Conservation (phyloP, 1,140 invertebrate genomes). For the Aporrectodea caliginosa region DNA sequence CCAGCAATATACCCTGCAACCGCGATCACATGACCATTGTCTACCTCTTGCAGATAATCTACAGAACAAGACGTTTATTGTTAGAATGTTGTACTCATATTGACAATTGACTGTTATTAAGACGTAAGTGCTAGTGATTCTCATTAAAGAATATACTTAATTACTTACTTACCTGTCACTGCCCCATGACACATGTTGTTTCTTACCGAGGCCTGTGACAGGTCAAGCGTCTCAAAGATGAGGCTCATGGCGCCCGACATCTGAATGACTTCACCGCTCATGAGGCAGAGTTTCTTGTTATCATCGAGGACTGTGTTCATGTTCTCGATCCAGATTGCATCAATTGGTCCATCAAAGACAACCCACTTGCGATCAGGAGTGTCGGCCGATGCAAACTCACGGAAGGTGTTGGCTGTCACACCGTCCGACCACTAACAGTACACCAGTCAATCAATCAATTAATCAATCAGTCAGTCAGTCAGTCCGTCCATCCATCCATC, state of each 20-base stretch:
- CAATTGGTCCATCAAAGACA: constrained; percentile 57
- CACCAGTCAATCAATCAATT: neutral
- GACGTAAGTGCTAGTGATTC: too few species aligned
- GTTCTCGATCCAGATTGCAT: constrained; percentile 57
- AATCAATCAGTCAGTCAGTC: too few species aligned
- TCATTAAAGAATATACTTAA: too few species aligned
- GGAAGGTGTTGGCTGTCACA: constrained; percentile 59
- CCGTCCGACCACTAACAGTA: constrained; percentile 58
- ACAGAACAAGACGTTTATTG: too few species aligned
- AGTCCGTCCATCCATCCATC: too few species aligned
- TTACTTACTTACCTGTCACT: too few species aligned
- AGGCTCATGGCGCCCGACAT: constrained; percentile 54
- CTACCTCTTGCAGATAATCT: too few species aligned
- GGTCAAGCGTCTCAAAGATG: constrained; percentile 57
- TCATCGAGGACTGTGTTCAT: constrained; percentile 58
- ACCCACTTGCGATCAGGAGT: constrained; percentile 56
- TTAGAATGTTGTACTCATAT: too few species aligned
- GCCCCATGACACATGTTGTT: neutral
- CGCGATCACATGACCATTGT: too few species aligned
- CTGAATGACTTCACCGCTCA: constrained; percentile 58
- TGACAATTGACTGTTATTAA: too few species aligned
- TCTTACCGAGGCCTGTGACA: constrained; percentile 60
- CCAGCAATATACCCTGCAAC: too few species aligned
- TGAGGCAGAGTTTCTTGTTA: constrained; percentile 58
- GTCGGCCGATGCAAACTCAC: constrained; percentile 53